Percentiles rank a stretch among this genome's conserved stretches.
phyloP scores from a whole-genome alignment of 2,888 invertebrate genomes.

The Plagodis dolabraria region DNA sequence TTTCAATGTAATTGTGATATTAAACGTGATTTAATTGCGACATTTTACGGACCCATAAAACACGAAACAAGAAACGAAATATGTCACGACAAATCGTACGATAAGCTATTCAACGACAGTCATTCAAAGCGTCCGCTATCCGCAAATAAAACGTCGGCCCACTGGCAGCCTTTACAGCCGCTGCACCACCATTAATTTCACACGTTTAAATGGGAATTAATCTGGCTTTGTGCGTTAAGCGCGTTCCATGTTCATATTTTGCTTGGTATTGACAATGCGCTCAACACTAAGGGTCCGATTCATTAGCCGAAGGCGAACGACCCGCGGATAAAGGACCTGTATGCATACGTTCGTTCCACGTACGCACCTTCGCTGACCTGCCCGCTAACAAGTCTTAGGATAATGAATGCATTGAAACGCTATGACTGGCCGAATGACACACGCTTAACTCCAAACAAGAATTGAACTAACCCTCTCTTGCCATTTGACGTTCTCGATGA shows the following conservation, averaged over 20 bases:
- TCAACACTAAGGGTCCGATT: conserved; percentile 73
- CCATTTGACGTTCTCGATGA: conserved; percentile 54
- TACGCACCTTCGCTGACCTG: conserved; percentile 73
- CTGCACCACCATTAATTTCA: conserved; percentile 65
- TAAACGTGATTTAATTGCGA: conserved; percentile 16
- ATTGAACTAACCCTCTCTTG: conserved; percentile 55
- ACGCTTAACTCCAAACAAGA: conserved; percentile 48
- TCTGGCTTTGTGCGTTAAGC: conserved; percentile 68
- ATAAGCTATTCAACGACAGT: conserved; percentile 45
- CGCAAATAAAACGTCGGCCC: conserved; percentile 51
- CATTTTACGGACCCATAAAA: conserved; percentile 29
- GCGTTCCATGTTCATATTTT: conserved; percentile 72
- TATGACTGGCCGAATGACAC: conserved; percentile 64
- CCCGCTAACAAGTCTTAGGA: conserved; percentile 75
- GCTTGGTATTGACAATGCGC: conserved; percentile 77
- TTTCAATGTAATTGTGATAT: conserved; percentile 16
- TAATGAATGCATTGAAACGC: conserved; percentile 76
- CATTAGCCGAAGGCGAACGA: conserved; percentile 80
- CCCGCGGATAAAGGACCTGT: conserved; percentile 72
- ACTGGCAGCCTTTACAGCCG: conserved; percentile 49
- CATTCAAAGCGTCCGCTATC: conserved; percentile 46
- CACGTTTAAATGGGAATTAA: conserved; percentile 77
- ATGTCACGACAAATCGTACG: conserved; percentile 53
- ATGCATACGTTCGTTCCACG: conserved; percentile 70
- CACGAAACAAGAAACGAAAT: conserved; percentile 36